Evolutionary conservation across 37 sponge, comb jelly and placozoan species (phyloP), one percentile per base, ranked within the genome.

Genomic region (Ianthella basta): DNA sequence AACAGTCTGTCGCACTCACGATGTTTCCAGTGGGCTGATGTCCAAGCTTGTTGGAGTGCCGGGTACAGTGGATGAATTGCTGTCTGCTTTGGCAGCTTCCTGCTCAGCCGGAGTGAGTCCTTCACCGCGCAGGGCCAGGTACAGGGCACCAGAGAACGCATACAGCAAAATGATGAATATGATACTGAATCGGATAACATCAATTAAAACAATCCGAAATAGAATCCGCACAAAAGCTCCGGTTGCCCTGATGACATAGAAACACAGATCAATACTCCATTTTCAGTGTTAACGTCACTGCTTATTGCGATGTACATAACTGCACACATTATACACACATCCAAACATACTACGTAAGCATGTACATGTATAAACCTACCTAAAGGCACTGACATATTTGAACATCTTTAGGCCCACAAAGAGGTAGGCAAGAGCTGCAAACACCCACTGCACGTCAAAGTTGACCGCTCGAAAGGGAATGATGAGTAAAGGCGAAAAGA

Each of bases 221-320:
- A 87, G 34, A 23, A 91, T 91, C 68, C 75, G 77, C 12, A 84
- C 82, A 80, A 87, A 91, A 29, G 88, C 88, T 25, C 91, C 91
- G 63, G 87, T 87, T 34, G 87, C 59, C 82, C 91, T 91, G 83
- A 44, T 8, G 8, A 44, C 50, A 44, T 8, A 44, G 50, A 44
- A 44, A 44, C 6, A 44, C 8, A 44, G 8, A 44, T n/a, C n/a
- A n/a, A n/a, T n/a, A n/a, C 50, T 10, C 3, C 50, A 44, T 44
- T 44, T 44, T n/a, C n/a, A n/a, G n/a, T n/a, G n/a, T n/a, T n/a
- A n/a, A n/a, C n/a, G n/a, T n/a, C n/a, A n/a, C n/a, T n/a, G n/a
- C n/a, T n/a, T n/a, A n/a, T n/a, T n/a, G n/a, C n/a, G n/a, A n/a
- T n/a, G n/a, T n/a, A n/a, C n/a, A n/a, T n/a, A n/a, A n/a, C n/a